Evolutionary conservation across 2,113 vertebrate genomes (phyloP), one percentile per base, ranked within the genome.

Genomic region (Panthera leo): DNA sequence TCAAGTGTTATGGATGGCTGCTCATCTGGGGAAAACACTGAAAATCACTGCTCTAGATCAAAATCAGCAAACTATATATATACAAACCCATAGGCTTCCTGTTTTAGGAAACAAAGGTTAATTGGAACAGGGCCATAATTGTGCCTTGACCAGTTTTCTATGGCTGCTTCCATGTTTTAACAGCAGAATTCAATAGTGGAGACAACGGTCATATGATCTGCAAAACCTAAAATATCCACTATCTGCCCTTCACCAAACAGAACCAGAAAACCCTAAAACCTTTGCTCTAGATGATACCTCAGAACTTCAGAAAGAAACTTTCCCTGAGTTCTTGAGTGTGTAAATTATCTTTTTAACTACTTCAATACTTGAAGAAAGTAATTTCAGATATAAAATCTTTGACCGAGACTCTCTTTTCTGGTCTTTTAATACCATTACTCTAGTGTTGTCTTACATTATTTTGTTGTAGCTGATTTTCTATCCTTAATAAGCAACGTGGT

Each of bases 51-150:
- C 19, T 27, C 14, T n/a, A 90, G 61, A n/a, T 63, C 3, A 53
- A 13, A 63, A 13, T 65, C 23, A 73, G 11, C 34, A 65, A 73
- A 90, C 6, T 65, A 12, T 13, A 29, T 4, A 83, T 3, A 83
- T 3, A 39, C 23, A 88, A 75, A 48, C 0, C 3, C 15, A 11
- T 1, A 18, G 8, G 3, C 4, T 2, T 79, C 16, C 18, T 70
- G 16, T 45, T 42, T 48, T 23, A 63, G 27, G 84, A 61, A 93
- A 63, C 36, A 85, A 70, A 63, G 11, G 5, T 79, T 79, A 63
- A 65, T 13, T 71, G 18, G 16, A 42, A 85, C 27, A 90, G 2
- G 63, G 3, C 23, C 39, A 73, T 29, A 8, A 25, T 12, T 67
- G 83, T 18, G 70, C 29, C 83, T 7, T 65, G 27, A 88, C 4